Evolutionary conservation across 1,140 invertebrate genomes (phyloP), one percentile per base, ranked within the genome.

Genomic region (Apis dorsata): DNA sequence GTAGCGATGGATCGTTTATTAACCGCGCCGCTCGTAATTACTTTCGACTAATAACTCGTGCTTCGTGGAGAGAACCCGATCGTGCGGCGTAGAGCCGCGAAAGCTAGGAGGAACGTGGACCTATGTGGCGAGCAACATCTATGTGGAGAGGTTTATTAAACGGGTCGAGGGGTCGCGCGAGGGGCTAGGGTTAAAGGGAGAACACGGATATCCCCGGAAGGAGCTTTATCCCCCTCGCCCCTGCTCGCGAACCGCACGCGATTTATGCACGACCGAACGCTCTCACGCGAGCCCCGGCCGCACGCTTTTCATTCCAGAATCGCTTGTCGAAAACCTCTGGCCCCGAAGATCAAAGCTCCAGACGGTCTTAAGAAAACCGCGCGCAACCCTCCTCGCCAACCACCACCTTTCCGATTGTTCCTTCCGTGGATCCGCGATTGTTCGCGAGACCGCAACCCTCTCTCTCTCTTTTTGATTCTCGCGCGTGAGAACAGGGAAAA

Each of bases 61-160:
- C 55, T 49, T 12, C 17, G 69, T 63, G 34, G 62, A 81, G 49
- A 60, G 24, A 71, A 2, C 3, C 12, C 34, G 60, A n/a, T 19
- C 72, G 62, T n/a, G 24, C 34, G 9, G 17, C 10, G 17, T 10
- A 10, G 19, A 19, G 19, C 24, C 55, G 13, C 72, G 24, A 79
- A 17, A 15, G 21, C 21, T 9, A 13, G 1, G 21, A 70, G 49
- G 75, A 79, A 70, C 69, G 74, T 63, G 78, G 76, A 65, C 66
- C 34, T 34, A 34, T 34, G 34, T 2, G 34, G 34, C 51, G 62
- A 53, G 76, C 60, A 79, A 72, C 77, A 79, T 82, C 79, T 78
- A 77, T 69, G 73, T 71, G 62, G 59, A 66, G 83, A 62, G 81
- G 74, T 73, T 86, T 88, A 86, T 89, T 85, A 88, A 84, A 81